Percentiles rank a stretch among this genome's conserved stretches.
phyloP scores from a whole-genome alignment of 2,888 invertebrate species.

The Macropis europaea region DNA sequence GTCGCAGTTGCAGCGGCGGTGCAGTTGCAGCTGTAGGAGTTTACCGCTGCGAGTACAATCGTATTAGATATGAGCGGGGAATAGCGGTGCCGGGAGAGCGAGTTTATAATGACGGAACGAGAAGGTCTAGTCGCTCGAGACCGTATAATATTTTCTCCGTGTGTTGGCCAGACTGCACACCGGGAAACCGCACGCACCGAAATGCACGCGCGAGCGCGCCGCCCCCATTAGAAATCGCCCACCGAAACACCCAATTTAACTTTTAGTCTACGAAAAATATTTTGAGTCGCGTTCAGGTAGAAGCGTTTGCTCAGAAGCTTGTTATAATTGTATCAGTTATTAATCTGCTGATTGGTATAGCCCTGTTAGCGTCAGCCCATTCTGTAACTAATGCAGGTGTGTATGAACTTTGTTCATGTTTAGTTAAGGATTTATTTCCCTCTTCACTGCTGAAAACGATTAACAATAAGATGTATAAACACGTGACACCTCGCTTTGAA shows the following conservation, averaged over 20 bases:
- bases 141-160: conserved; percentile 57
- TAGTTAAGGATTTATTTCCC: too few relatives aligned
- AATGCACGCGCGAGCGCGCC: not conserved
- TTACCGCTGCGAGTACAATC: conserved; percentile 49
- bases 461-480: too few relatives aligned
- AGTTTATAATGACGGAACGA: conserved; percentile 69
- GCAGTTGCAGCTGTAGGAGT: conserved; percentile 33
- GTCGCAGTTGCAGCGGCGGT: conserved; percentile 26
- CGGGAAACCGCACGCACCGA: conserved; percentile 4
- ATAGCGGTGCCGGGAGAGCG: conserved; percentile 44
- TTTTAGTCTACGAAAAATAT: conserved; percentile 8
- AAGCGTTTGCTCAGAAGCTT: too few relatives aligned
- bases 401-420: too few relatives aligned
- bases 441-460: too few relatives aligned
- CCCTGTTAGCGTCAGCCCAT: too few relatives aligned
- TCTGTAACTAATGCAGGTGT: too few relatives aligned
- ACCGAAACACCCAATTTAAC: conserved; percentile 36
- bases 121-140: conserved; percentile 65
- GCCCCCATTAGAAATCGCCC: conserved; percentile 16
- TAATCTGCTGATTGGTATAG: too few relatives aligned
- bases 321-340: too few relatives aligned
- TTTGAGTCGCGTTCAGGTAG: too few relatives aligned
- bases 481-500: too few relatives aligned
- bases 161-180: conserved; percentile 13
- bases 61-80: conserved; percentile 47